A percentile compares a stretch with the other conserved stretches of the same genome.
Evolutionary conservation across 2,113 vertebrate species (phyloP).

Genomic region (Strix aluco): DNA sequence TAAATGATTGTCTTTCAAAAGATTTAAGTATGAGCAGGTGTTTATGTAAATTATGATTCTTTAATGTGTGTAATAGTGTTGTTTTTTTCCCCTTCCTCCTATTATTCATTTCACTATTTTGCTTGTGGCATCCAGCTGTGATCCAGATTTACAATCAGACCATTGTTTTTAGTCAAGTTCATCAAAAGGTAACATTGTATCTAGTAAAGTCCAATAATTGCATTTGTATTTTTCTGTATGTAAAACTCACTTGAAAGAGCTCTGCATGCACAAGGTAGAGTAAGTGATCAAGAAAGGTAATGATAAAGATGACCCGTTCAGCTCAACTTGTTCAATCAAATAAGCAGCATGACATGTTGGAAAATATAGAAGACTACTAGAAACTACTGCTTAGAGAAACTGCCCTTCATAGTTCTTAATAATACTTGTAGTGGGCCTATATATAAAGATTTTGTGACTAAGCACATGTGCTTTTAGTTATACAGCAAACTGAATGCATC

Average conservation of each 20-base stretch:
- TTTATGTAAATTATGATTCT: constrained; percentile 45
- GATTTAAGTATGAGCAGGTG: constrained; percentile 28
- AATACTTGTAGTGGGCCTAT: background rate
- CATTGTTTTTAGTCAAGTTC: background rate
- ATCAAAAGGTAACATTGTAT: background rate
- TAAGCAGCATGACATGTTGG: background rate
- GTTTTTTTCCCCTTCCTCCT: background rate
- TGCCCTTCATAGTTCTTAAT: background rate
- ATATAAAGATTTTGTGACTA: background rate
- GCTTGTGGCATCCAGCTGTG: constrained; percentile 9
- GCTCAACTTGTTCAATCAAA: background rate
- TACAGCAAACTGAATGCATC: background rate
- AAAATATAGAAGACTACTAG: background rate
- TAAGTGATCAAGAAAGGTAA: background rate
- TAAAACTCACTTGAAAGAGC: background rate
- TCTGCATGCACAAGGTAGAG: background rate
- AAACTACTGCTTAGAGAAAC: background rate
- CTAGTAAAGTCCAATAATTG: background rate
- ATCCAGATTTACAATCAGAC: constrained; percentile 26
- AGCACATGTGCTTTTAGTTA: background rate
- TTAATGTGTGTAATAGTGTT: constrained; percentile 20
- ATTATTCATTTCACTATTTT: constrained; percentile 19
- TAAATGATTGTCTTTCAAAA: constrained; percentile 24
- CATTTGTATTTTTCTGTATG: background rate
- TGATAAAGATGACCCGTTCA: background rate